Percentiles rank a stretch among this genome's conserved stretches.
Conservation (phyloP, 2,797 vertebrate species). For the Darevskia nairensis region DNA sequence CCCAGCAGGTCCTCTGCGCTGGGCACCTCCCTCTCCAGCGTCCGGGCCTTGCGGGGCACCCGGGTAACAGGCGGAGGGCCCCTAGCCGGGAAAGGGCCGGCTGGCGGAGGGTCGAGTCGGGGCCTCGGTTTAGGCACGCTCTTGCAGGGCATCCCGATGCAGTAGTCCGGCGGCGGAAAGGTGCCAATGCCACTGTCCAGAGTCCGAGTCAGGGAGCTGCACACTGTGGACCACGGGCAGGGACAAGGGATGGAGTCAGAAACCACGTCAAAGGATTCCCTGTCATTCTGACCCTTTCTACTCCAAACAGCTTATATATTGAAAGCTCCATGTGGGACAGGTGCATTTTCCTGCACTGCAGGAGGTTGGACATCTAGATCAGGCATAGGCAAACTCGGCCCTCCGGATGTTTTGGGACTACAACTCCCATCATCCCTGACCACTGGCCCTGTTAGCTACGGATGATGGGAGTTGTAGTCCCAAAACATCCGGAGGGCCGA, state of each 20-base stretch:
- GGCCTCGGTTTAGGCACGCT: slow-evolving; percentile 86
- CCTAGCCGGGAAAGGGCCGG: slow-evolving; percentile 65
- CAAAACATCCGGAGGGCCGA: too few species aligned
- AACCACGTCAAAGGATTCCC: background rate
- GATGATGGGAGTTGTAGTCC: too few species aligned
- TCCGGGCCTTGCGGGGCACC: slow-evolving; percentile 89
- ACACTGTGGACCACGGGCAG: slow-evolving; percentile 77
- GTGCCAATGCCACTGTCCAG: slow-evolving; percentile 97
- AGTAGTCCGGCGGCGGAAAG: slow-evolving; percentile 93
- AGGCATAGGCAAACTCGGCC: too few species aligned
- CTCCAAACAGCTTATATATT: fast-evolving
- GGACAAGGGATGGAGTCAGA: fast-evolving
- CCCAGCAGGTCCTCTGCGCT: slow-evolving; percentile 85
- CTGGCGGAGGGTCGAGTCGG: slow-evolving; percentile 79
- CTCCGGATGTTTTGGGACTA: too few species aligned
- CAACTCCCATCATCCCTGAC: too few species aligned
- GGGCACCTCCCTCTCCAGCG: slow-evolving; percentile 90
- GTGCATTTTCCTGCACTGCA: too few species aligned
- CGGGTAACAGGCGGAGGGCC: slow-evolving; percentile 79
- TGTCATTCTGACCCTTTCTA: background rate
- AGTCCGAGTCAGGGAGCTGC: slow-evolving; percentile 92
- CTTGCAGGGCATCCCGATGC: slow-evolving; percentile 84
- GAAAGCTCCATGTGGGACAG: too few species aligned
- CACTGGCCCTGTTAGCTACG: too few species aligned
- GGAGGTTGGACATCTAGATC: too few species aligned